Conservation (phyloP, 2,113 vertebrate genomes). For the Sapajus apella region DNA sequence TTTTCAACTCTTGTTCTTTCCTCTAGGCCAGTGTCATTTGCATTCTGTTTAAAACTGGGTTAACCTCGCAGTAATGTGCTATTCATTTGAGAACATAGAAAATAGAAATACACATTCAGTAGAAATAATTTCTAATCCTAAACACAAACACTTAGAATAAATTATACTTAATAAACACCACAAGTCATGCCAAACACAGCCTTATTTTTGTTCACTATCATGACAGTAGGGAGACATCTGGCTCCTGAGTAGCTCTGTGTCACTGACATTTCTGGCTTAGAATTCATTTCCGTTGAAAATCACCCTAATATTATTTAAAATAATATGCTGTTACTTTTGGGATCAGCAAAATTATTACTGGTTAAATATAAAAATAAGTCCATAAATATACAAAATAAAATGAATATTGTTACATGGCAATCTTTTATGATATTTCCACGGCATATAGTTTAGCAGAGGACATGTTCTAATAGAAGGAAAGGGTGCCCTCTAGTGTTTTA, state of each 20-base stretch:
- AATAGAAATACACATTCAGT: not conserved
- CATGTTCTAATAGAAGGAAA: conserved; percentile 71
- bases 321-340: not conserved
- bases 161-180: not conserved
- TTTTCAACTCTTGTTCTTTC: not conserved
- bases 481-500: conserved; percentile 80
- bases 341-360: not conserved
- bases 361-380: not conserved
- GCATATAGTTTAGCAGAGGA: not conserved
- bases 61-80: not conserved
- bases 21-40: not conserved
- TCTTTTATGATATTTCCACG: not conserved
- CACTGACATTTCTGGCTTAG: not conserved
- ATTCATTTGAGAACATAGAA: not conserved
- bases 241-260: not conserved
- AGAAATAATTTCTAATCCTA: not conserved
- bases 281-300: not conserved
- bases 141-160: not conserved
- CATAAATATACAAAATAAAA: not conserved
- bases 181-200: not conserved
- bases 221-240: not conserved
- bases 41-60: not conserved
- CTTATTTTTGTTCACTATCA: not conserved
- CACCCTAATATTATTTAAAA: not conserved
- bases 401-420: not conserved